These are phyloP conservation scores for Andrena minutula DNA, from an alignment of 2,888 invertebrate species.

Conservation along the genomic window DNA sequence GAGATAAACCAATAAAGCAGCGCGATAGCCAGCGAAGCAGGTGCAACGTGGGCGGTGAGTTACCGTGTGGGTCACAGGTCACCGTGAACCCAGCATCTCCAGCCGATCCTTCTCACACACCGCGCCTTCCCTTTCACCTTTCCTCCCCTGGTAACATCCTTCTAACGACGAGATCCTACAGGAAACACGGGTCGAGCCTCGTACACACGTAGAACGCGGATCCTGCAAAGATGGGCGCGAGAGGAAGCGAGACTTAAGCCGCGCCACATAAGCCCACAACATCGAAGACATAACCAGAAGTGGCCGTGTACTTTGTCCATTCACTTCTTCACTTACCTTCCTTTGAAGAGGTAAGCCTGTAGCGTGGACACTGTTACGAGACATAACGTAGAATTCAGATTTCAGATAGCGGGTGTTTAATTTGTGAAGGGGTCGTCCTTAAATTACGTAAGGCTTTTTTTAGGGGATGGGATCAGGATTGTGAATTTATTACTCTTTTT, in stretches of 20 bases:
- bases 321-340: background rate
- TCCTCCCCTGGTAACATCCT: constrained; percentile 51
- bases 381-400: background rate
- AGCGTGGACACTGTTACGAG: background rate
- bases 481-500: too few relatives aligned
- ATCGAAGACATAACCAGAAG: constrained; percentile 1
- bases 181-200: constrained; percentile 35
- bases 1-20: constrained; percentile 82
- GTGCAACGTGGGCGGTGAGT: constrained; percentile 83
- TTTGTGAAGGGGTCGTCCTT: too few relatives aligned
- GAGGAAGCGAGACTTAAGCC: background rate
- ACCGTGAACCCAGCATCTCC: constrained; percentile 74
- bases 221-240: constrained; percentile 32
- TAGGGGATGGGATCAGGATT: too few relatives aligned
- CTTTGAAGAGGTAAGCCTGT: background rate
- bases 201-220: constrained; percentile 8
- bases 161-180: constrained; percentile 66
- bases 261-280: background rate
- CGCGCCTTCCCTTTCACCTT: constrained; percentile 53
- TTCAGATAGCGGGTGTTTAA: background rate
- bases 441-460: too few relatives aligned
- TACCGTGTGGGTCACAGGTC: constrained; percentile 80
- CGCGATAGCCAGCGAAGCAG: constrained; percentile 78
- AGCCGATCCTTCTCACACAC: constrained; percentile 76
- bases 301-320: constrained; percentile 1